Evolutionary conservation across 2,113 vertebrate species (phyloP).

Genomic region (Kobus ellipsiprymnus): DNA sequence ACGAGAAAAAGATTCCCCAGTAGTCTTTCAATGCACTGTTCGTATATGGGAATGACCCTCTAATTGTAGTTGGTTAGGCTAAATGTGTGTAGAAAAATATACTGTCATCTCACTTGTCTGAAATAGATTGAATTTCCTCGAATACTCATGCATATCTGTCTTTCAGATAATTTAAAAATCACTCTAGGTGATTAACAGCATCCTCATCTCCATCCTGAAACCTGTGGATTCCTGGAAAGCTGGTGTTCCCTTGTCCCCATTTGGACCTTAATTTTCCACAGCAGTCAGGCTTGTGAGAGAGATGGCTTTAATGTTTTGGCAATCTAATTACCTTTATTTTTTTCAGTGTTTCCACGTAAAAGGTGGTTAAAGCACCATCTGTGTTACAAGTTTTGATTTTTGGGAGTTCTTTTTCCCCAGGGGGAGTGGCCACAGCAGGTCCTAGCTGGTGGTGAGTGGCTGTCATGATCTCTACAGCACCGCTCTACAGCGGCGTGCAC

Average conservation of each 20-base stretch:
- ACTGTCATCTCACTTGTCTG: slow-evolving; percentile 46
- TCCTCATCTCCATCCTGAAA: slow-evolving; percentile 38
- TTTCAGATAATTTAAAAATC: slow-evolving; percentile 56
- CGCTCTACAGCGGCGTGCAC: slow-evolving; percentile 82
- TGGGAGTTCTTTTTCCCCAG: slow-evolving; percentile 64
- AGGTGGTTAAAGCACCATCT: background rate
- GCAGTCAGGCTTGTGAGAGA: slow-evolving; percentile 26
- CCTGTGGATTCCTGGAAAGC: slow-evolving; percentile 42
- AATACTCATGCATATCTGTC: slow-evolving; percentile 33
- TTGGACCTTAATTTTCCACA: slow-evolving; percentile 6
- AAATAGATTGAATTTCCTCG: slow-evolving; percentile 35
- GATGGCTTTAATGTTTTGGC: background rate
- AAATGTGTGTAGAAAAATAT: slow-evolving; percentile 28
- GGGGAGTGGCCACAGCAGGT: slow-evolving; percentile 75
- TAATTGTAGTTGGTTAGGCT: slow-evolving; percentile 41
- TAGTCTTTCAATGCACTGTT: background rate
- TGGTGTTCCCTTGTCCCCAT: background rate
- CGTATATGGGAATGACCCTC: background rate
- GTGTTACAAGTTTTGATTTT: background rate
- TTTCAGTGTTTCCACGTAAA: background rate
- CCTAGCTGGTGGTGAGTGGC: slow-evolving; percentile 75
- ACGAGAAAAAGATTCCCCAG: background rate
- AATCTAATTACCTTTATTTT: background rate
- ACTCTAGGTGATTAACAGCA: slow-evolving; percentile 34
- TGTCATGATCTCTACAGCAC: slow-evolving; percentile 87